Base-by-base conservation (phyloP, 2,797 vertebrate genomes). In the Coranthus polyacanthus region DNA sequence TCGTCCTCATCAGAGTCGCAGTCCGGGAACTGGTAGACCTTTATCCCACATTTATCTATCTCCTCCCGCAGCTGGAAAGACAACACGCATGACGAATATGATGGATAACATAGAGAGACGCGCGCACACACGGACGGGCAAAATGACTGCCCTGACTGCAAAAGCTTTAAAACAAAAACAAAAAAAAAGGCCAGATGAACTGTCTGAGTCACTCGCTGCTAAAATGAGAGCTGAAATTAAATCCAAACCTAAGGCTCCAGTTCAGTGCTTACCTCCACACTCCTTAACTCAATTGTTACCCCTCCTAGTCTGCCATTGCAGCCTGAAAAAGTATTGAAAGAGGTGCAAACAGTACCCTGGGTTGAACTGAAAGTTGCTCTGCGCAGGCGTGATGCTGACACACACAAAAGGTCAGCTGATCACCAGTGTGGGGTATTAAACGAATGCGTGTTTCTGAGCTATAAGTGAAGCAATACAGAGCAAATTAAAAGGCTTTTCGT, bases 1-100 rank as follows among this genome's bases (percentile, higher is more conserved):
- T 98, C 97, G 2, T 98, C 97, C 77, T 98, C 96, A 2, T 98
- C 97, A 0, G 96, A 98, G 86, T 98, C 97, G 55, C 96, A 98
- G 76, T 97, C 97, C 0, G 96, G 96, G 74, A 98, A 98, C 92
- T 97, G 97, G 88, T 98, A 98, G 34, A 98, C 94, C 53, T 97
- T 98, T 89, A 98, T 97, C 52, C 96, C 96, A 29, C 95, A 96
- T 64, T 93, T 96, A 74, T 98, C 97, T 0, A 96, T 98, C 88
- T 98, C 97, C 16, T 98, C 97, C 42, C 96, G 93, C 68, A 98
- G 94, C 97, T 98, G 47, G 15, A 55, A 47, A 63, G 18, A 62
- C 42, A 8, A 29, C n/a, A 15, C 11, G 22, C 20, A 65, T 29
- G 26, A n/a, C n/a, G n/a, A n/a, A n/a, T 24, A 24, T 24, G 6